These are phyloP conservation scores for Burhinus oedicnemus DNA, from an alignment of 2,113 vertebrate species.

Conservation along the genomic window DNA sequence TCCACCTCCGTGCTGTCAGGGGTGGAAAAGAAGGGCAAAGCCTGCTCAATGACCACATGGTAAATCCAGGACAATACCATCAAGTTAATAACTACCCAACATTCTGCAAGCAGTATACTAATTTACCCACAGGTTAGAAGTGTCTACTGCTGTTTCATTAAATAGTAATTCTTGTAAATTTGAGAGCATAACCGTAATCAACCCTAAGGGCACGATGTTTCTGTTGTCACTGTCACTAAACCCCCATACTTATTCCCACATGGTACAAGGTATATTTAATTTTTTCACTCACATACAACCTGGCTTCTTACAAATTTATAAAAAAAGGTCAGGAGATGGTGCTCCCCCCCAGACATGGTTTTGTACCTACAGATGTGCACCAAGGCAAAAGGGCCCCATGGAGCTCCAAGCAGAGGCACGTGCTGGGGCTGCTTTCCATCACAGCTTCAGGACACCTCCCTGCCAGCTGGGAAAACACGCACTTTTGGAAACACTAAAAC, in stretches of 20 bases:
- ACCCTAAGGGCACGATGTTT: not conserved
- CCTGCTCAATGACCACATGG: not conserved
- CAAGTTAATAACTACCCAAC: not conserved
- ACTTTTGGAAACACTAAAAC: not conserved
- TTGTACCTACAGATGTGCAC: not conserved
- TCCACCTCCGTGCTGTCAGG: not conserved
- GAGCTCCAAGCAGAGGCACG: not conserved
- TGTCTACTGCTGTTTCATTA: constrained; percentile 44
- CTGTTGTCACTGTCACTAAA: not conserved
- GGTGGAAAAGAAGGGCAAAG: not conserved
- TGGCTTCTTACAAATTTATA: not conserved
- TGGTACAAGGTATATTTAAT: not conserved
- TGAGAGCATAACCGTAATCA: constrained; percentile 18
- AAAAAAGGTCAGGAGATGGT: not conserved
- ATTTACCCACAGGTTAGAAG: constrained; percentile 43
- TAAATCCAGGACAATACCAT: not conserved
- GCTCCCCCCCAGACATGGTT: not conserved
- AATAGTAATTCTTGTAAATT: constrained; percentile 36
- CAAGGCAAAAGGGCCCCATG: not conserved
- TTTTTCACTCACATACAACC: not conserved
- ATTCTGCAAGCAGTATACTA: not conserved
- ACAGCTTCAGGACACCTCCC: not conserved
- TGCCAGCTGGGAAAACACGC: not conserved
- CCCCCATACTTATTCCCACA: not conserved
- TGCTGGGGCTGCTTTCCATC: not conserved